Base-by-base conservation (phyloP, 1,140 invertebrate species). In the Neocloeon triangulifer region DNA sequence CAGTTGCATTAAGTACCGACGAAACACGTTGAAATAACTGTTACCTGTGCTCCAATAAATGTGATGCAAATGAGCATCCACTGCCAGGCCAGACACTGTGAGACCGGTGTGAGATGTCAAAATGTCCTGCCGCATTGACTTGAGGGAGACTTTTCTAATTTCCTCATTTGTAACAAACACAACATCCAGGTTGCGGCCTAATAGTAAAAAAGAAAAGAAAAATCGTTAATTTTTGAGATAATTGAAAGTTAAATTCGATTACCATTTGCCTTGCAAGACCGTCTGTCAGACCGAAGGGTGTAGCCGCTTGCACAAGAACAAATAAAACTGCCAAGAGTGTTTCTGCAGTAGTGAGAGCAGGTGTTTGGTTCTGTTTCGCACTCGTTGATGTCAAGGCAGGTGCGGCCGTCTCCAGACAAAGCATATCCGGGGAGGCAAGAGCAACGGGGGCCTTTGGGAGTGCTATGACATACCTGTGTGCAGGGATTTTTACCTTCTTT, bases 21-120 rank as follows among this genome's bases (percentile, higher is more conserved):
- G n/a, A n/a, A n/a, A n/a, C n/a, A n/a, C n/a, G n/a, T n/a, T n/a
- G n/a, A n/a, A n/a, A n/a, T n/a, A n/a, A n/a, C n/a, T n/a, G 13
- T 6, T 10, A 51, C 50, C 42, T 10, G 41, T 45, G 19, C 44
- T 51, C 47, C 48, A 52, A 25, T 51, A 52, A 16, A 52, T 10
- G 2, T 33, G 33, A 1, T 36, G 25, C 10, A 39, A 21, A 16
- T 21, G 32, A 0, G 34, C 30, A 14, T 51, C 43, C 12, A 42
- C 39, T 13, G 51, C 50, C 3, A 52, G n/a, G 3, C 48, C 44
- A 16, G 19, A 41, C 19, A 49, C 32, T 3, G 39, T 44, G 16
- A 41, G 37, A 14, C 23, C 15, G 16, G 39, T 15, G 3, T 32
- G 10, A 5, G 8, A 32, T 12, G 15, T 12, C 5, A 48, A n/a